phyloP scores from a whole-genome alignment of 2,113 vertebrate species.

The Leucoraja erinaceus region DNA sequence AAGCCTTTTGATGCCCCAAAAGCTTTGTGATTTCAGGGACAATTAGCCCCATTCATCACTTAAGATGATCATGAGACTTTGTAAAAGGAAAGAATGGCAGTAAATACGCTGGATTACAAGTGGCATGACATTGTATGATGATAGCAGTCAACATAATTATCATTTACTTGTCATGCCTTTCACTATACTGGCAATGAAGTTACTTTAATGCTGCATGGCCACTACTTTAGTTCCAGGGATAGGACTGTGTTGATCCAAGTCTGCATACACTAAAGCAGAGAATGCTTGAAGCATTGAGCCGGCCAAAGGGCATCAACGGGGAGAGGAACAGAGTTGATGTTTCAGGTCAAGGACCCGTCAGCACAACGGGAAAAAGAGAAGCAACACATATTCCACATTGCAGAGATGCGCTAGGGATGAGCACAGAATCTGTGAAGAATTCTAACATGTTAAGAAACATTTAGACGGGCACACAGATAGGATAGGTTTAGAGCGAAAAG shows the following conservation, averaged over 20 bases:
- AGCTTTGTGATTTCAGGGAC: background rate
- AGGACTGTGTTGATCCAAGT: background rate
- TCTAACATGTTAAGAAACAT: no score
- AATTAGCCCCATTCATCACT: background rate
- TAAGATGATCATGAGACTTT: background rate
- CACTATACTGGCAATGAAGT: background rate
- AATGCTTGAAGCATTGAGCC: no score
- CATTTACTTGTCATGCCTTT: background rate
- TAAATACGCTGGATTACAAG: background rate
- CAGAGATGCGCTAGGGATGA: no score
- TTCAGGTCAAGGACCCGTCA: no score
- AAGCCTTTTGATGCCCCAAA: background rate
- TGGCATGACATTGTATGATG: background rate
- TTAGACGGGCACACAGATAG: no score
- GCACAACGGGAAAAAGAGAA: no score
- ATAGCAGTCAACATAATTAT: background rate
- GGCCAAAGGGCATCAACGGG: no score
- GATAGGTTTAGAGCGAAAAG: no score
- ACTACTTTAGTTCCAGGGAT: background rate
- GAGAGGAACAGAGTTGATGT: no score
- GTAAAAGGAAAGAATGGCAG: background rate
- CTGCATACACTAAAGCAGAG: no score
- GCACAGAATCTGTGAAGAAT: no score
- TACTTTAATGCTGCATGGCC: background rate
- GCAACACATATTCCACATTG: no score